Evolutionary conservation across 2,797 vertebrate genomes (phyloP).

Genomic region (Sebastes umbrosus): DNA sequence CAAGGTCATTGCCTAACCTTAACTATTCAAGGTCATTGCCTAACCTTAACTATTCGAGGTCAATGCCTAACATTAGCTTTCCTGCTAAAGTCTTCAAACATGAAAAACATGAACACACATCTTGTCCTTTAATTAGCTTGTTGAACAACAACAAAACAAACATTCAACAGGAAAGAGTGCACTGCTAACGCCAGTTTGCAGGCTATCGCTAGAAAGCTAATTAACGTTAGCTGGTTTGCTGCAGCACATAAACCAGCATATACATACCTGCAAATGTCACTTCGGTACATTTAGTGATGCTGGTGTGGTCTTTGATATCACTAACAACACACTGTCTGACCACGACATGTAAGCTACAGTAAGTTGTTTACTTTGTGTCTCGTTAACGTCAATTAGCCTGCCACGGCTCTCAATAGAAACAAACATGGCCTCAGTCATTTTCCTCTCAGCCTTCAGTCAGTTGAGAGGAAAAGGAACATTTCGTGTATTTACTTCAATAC

Average conservation of each 20-base stretch:
- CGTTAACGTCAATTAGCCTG: background rate
- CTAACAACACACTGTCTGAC: background rate
- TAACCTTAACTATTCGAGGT: too few relatives aligned
- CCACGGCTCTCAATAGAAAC: background rate
- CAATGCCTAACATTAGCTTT: background rate
- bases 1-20: too few relatives aligned
- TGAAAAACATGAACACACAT: background rate
- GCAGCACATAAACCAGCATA: too few relatives aligned
- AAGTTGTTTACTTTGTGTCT: background rate
- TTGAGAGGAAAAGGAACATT: background rate
- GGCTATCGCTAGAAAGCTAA: too few relatives aligned
- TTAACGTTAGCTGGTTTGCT: too few relatives aligned
- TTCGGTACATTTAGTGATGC: background rate
- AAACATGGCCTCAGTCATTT: background rate
- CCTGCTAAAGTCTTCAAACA: background rate
- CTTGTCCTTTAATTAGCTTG: background rate
- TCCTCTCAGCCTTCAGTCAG: background rate
- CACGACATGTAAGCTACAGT: background rate
- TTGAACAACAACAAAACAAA: background rate
- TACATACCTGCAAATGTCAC: too few relatives aligned
- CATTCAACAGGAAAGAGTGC: background rate
- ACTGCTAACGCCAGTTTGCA: too few relatives aligned
- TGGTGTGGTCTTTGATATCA: background rate
- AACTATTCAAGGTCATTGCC: rapidly evolving
- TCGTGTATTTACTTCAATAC: background rate